phyloP scores from a whole-genome alignment of 2,113 vertebrate genomes.

The Bettongia penicillata region DNA sequence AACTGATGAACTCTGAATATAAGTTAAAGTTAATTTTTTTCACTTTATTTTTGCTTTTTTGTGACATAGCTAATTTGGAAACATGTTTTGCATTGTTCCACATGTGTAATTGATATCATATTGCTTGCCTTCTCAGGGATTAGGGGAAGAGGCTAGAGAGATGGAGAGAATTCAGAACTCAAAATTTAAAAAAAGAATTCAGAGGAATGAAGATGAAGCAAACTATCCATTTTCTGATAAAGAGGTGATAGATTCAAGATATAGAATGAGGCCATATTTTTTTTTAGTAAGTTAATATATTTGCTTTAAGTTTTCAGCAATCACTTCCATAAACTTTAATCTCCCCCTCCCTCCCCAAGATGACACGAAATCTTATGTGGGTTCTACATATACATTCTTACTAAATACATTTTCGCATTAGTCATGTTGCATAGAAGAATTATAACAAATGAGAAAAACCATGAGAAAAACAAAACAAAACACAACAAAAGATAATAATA shows the following conservation, averaged over 20 bases:
- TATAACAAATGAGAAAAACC: too few relatives aligned
- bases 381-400: too few relatives aligned
- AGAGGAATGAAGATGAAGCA: neutral
- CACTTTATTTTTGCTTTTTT: neutral
- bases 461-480: too few relatives aligned
- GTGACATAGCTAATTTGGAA: neutral
- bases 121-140: neutral
- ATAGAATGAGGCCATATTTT: neutral
- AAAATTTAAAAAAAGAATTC: neutral
- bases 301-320: too few relatives aligned
- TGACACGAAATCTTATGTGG: too few relatives aligned
- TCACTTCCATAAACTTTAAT: too few relatives aligned
- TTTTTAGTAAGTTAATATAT: neutral
- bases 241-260: neutral
- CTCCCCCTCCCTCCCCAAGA: too few relatives aligned
- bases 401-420: too few relatives aligned
- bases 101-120: neutral
- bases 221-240: neutral
- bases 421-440: too few relatives aligned
- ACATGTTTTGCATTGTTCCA: neutral
- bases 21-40: neutral
- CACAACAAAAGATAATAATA: too few relatives aligned
- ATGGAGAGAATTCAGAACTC: neutral
- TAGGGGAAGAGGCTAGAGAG: neutral
- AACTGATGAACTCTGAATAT: neutral